Percentiles rank a stretch among this genome's conserved stretches.
Evolutionary conservation across 2,113 vertebrate genomes (phyloP).

Genomic region (Blennius ocellaris): DNA sequence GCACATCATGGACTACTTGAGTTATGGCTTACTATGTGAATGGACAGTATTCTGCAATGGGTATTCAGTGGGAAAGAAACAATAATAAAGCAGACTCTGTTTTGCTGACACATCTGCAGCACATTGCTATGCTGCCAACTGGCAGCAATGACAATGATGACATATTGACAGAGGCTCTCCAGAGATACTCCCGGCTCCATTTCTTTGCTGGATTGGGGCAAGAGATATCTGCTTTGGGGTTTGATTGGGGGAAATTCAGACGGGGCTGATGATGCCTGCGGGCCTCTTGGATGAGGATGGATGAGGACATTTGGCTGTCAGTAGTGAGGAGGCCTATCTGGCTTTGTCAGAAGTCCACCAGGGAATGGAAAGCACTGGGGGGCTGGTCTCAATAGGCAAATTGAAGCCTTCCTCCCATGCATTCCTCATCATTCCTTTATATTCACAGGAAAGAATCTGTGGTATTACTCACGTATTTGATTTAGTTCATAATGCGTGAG

Average conservation of each 20-base stretch:
- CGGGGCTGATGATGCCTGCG: slow-evolving; percentile 66
- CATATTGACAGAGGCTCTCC: slow-evolving; percentile 77
- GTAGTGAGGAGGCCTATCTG: slow-evolving; percentile 71
- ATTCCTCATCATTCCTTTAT: slow-evolving; percentile 52
- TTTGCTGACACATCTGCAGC: slow-evolving; percentile 75
- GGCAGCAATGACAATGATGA: slow-evolving; percentile 77
- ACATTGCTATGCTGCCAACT: slow-evolving; percentile 65
- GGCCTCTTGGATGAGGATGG: slow-evolving; percentile 76
- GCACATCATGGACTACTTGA: slow-evolving; percentile 52
- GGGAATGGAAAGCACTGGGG: slow-evolving; percentile 55
- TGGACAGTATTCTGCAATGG: slow-evolving; percentile 31
- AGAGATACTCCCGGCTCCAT: slow-evolving; percentile 64
- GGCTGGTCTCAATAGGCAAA: slow-evolving; percentile 59
- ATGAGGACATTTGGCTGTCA: slow-evolving; percentile 82
- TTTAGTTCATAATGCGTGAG: slow-evolving; percentile 14
- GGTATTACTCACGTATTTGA: slow-evolving; percentile 22
- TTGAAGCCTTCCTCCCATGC: slow-evolving; percentile 39
- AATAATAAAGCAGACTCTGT: slow-evolving; percentile 54
- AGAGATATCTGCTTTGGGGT: slow-evolving; percentile 69
- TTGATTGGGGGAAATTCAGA: slow-evolving; percentile 72
- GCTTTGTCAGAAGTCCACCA: slow-evolving; percentile 65
- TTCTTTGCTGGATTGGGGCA: slow-evolving; percentile 51
- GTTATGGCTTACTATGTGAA: slow-evolving; percentile 38
- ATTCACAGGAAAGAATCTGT: slow-evolving; percentile 30
- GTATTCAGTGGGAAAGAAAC: slow-evolving; percentile 53